A percentile compares a stretch with the other conserved stretches of the same genome.
Evolutionary conservation across 2,888 invertebrate species (phyloP).

Genomic region (Brachypalpus laphriformis): DNA sequence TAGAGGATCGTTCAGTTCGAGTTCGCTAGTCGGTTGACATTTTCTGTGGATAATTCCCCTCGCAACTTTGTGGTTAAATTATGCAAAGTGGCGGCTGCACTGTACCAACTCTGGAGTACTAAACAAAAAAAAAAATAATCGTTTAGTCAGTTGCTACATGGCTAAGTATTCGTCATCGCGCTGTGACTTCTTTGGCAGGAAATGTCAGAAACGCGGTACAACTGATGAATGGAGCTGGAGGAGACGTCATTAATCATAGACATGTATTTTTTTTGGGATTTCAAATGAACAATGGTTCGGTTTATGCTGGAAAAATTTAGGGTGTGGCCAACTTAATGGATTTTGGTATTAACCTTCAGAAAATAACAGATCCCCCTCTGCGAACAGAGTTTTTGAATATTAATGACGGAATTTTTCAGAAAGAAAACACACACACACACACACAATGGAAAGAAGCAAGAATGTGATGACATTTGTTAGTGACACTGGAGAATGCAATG

Average conservation of each 20-base stretch:
- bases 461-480: not conserved
- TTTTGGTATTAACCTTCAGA: slow-evolving; percentile 24
- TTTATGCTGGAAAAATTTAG: not conserved
- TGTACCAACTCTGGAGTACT: not conserved
- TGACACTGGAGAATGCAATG: not conserved
- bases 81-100: slow-evolving; percentile 45
- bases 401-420: not conserved
- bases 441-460: too few relatives aligned
- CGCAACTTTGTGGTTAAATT: slow-evolving; percentile 29
- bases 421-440: too few relatives aligned
- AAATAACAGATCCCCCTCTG: not conserved
- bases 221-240: slow-evolving; percentile 17
- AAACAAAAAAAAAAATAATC: not conserved
- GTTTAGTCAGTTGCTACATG: slow-evolving; percentile 15
- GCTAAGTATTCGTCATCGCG: slow-evolving; percentile 6
- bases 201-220: slow-evolving; percentile 38
- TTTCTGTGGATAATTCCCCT: slow-evolving; percentile 15
- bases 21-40: slow-evolving; percentile 51
- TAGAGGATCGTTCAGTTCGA: slow-evolving; percentile 52
- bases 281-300: not conserved
- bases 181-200: slow-evolving; percentile 34
- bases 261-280: not conserved
- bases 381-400: not conserved
- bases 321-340: not conserved
- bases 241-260: slow-evolving; percentile 39